Percentiles rank a stretch among this genome's conserved stretches.
Conservation (phyloP, 2,797 vertebrate species). For the Aselliscus stoliczkanus region DNA sequence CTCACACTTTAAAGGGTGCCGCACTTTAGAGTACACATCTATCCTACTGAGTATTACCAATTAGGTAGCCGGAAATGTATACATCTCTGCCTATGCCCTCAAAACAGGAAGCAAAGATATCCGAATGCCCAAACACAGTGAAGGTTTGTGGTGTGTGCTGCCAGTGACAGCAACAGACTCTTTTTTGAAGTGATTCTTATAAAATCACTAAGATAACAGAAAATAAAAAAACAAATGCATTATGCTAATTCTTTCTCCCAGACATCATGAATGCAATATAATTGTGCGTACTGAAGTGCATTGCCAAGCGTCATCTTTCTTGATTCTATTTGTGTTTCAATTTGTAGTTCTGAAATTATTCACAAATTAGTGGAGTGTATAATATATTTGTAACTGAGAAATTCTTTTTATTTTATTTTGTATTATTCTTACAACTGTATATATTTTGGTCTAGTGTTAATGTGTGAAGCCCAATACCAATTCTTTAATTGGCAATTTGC, state of each 20-base stretch:
- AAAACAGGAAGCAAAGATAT: background rate
- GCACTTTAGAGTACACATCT: background rate
- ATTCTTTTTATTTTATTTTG: background rate
- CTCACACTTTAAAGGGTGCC: background rate
- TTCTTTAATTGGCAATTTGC: background rate
- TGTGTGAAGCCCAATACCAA: background rate
- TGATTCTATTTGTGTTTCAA: background rate
- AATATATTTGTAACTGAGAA: background rate
- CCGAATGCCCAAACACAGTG: background rate
- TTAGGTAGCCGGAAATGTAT: background rate
- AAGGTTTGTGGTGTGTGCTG: background rate
- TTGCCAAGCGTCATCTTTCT: background rate
- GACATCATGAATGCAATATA: background rate
- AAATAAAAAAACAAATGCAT: background rate
- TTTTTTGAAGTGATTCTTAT: background rate
- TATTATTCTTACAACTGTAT: background rate
- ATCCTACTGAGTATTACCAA: background rate
- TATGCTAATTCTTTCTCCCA: background rate
- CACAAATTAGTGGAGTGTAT: background rate
- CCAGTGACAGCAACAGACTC: background rate
- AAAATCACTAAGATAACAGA: background rate
- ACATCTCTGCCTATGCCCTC: background rate
- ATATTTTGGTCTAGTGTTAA: background rate
- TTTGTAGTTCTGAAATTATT: background rate
- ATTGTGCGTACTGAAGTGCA: background rate